Percentiles rank a stretch among this genome's conserved stretches.
phyloP scores from a whole-genome alignment of 1,140 invertebrate species.

The Drosophila insularis region DNA sequence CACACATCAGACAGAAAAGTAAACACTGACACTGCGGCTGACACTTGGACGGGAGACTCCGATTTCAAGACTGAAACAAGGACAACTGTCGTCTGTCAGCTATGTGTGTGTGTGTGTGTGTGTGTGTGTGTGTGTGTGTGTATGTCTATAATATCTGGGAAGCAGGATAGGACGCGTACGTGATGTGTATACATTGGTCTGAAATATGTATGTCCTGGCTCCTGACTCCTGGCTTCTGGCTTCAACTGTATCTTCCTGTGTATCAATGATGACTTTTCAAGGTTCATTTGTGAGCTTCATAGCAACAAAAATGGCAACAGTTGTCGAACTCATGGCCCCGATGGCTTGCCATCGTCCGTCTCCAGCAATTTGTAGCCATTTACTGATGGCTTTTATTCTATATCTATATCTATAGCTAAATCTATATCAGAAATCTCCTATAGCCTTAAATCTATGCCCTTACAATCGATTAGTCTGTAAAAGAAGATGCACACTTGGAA shows the following conservation, averaged over 20 bases:
- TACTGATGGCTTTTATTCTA: slow-evolving; percentile 34
- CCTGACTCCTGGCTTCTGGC: not conserved
- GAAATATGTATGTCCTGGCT: slow-evolving; percentile 14
- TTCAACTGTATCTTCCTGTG: slow-evolving; percentile 6
- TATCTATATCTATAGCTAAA: slow-evolving; percentile 15
- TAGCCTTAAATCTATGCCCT: too few relatives aligned
- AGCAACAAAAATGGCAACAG: slow-evolving; percentile 54
- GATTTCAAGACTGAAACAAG: slow-evolving; percentile 9
- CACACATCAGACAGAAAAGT: slow-evolving; percentile 62
- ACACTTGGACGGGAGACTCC: not conserved
- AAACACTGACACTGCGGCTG: slow-evolving; percentile 57
- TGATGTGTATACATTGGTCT: slow-evolving; percentile 70
- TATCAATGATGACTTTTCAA: slow-evolving; percentile 74
- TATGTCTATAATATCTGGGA: too few relatives aligned
- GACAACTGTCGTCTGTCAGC: slow-evolving; percentile 53
- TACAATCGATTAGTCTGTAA: too few relatives aligned
- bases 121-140: slow-evolving; percentile 9
- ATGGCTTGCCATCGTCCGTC: slow-evolving; percentile 43
- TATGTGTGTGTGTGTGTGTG: too few relatives aligned
- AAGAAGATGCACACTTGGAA: too few relatives aligned
- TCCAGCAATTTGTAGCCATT: slow-evolving; percentile 72
- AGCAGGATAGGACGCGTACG: slow-evolving; percentile 50
- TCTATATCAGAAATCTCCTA: slow-evolving; percentile 35
- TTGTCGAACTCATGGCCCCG: slow-evolving; percentile 40
- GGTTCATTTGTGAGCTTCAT: slow-evolving; percentile 64